Evolutionary conservation across 1,140 invertebrate species (phyloP).

Genomic region (Zaprionus tsacasi): DNA sequence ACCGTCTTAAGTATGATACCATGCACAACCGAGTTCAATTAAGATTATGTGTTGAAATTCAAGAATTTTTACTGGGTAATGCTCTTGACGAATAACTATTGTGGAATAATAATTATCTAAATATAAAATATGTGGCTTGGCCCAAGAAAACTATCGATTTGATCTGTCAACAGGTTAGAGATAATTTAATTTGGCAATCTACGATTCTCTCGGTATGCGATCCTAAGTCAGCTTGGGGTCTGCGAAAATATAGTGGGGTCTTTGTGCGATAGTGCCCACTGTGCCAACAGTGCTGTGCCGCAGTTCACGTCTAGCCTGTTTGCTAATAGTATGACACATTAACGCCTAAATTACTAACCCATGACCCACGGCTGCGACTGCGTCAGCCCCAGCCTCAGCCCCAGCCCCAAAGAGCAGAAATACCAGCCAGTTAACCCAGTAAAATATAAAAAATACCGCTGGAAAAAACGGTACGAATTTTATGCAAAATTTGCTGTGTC

Average conservation of each 20-base stretch:
- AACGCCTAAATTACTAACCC: slow-evolving; percentile 44
- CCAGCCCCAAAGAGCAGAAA: slow-evolving; percentile 1
- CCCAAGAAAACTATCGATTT: too few relatives aligned
- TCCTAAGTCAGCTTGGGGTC: neutral
- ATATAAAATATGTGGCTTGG: too few relatives aligned
- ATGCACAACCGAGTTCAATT: neutral
- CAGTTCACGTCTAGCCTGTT: slow-evolving; percentile 29
- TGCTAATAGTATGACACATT: slow-evolving; percentile 44
- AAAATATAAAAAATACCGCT: slow-evolving; percentile 1
- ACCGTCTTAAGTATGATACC: neutral
- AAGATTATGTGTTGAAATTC: neutral
- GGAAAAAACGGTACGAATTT: slow-evolving; percentile 43
- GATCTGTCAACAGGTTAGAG: too few relatives aligned
- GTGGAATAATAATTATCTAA: too few relatives aligned
- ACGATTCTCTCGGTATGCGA: too few relatives aligned
- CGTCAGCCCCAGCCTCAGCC: too few relatives aligned
- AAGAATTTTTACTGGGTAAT: too few relatives aligned
- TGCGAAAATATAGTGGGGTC: neutral
- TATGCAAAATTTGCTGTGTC: slow-evolving; percentile 56
- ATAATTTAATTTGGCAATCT: too few relatives aligned
- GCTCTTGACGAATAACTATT: too few relatives aligned
- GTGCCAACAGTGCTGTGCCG: slow-evolving; percentile 9
- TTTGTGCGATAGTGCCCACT: neutral
- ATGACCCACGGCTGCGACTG: slow-evolving; percentile 12
- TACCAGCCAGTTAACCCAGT: slow-evolving; percentile 25